Evolutionary conservation across 2,797 vertebrate genomes (phyloP), one percentile per base, ranked within the genome.

Genomic region (Amblyopsis hoosieri): DNA sequence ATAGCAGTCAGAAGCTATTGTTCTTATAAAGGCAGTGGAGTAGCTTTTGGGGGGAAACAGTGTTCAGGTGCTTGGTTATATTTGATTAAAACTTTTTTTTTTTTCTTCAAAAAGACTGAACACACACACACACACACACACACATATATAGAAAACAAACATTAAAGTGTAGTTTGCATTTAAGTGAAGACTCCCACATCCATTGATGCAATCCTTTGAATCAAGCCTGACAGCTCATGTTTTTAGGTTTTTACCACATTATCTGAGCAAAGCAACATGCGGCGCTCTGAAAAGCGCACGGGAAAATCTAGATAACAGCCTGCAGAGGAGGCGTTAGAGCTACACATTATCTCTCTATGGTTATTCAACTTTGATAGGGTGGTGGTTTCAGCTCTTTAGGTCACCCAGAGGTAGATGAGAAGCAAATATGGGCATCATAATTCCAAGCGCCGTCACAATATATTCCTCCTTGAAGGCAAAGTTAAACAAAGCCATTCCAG

Each of bases 401-500:
- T 64, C 62, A 58, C 3, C 9, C 31, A 53, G 11, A 13, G 19
- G 71, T 23, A 83, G 78, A 87, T 76, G 77, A 53, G 54, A 78
- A 60, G 76, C 69, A 76, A 87, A 87, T 83, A 74, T 76, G 64
- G 78, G 85, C 78, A 83, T 90, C 83, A 66, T 76, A 76, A 90
- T 89, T 90, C 84, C 64, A 78, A 52, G 58, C 80, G 79, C 79
- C 66, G 64, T 80, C 84, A 83, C 85, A 87, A 88, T 85, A 85
- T 83, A 84, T 90, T 86, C 85, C 73, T 69, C 77, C 72, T 78
- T 59, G 51, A 69, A 86, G 85, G 79, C 79, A 69, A 79, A 75
- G 80, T 81, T 84, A 87, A 89, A 88, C 87, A 90, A 89, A 92
- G 83, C 77, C 88, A 90, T 91, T 91, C 89, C 90, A 77, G 15